These are phyloP conservation scores for Diplolepis rosae DNA, from an alignment of 2,888 invertebrate species.

Conservation along the genomic window DNA sequence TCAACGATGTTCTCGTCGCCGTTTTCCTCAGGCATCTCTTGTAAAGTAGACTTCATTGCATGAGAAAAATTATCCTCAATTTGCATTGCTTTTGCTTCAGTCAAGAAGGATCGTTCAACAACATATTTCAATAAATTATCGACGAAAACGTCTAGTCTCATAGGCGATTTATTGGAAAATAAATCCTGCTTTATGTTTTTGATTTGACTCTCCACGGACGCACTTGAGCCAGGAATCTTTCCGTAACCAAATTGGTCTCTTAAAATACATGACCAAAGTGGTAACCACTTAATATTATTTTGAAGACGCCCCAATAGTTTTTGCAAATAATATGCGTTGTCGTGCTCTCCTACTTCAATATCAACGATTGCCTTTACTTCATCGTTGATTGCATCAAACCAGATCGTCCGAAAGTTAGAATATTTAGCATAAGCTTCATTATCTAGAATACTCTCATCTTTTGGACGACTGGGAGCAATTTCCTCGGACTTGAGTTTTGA, in stretches of 20 bases:
- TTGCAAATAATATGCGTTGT: not conserved
- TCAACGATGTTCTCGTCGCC: too few relatives aligned
- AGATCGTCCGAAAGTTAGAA: not conserved
- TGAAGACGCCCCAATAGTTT: not conserved
- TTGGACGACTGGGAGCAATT: not conserved
- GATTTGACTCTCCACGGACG: not conserved
- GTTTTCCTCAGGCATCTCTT: too few relatives aligned
- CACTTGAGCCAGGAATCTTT: constrained; percentile 38
- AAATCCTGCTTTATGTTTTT: not conserved
- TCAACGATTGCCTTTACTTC: not conserved
- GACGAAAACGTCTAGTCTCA: too few relatives aligned
- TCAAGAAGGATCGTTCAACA: too few relatives aligned
- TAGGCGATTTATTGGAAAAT: too few relatives aligned
- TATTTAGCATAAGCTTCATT: not conserved
- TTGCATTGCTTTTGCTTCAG: too few relatives aligned
- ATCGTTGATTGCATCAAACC: not conserved
- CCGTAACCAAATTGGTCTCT: constrained; percentile 37
- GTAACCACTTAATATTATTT: not conserved
- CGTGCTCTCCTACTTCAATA: not conserved
- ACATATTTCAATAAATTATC: too few relatives aligned
- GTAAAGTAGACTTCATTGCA: too few relatives aligned
- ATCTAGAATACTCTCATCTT: not conserved
- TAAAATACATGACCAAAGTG: constrained; percentile 39
- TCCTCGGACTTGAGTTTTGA: not conserved
- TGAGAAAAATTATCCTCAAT: too few relatives aligned